Conservation (phyloP, 2,888 invertebrate species). For the Girardia tigrina region DNA sequence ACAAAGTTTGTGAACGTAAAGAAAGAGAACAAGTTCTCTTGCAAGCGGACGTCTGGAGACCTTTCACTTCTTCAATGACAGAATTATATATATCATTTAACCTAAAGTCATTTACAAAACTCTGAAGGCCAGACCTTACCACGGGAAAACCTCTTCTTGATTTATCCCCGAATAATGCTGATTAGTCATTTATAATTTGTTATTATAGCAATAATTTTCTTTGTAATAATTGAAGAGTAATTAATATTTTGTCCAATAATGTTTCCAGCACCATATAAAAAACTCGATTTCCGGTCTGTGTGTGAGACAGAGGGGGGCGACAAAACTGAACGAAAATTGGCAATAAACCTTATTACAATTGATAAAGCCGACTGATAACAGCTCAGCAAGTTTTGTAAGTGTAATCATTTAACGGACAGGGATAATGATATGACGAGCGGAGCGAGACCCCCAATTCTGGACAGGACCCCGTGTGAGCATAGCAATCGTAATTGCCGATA, state of each 20-base stretch:
- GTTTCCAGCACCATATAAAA: not conserved
- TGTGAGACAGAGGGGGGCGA: too few relatives aligned
- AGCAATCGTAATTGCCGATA: conserved; percentile 15
- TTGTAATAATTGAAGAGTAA: not conserved
- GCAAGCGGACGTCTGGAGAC: too few relatives aligned
- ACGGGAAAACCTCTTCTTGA: too few relatives aligned
- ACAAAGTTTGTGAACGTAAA: too few relatives aligned
- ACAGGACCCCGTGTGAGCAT: conserved; percentile 17
- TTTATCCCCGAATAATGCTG: not conserved
- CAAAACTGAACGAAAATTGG: not conserved
- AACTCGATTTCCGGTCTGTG: conserved; percentile 12
- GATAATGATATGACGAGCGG: not conserved
- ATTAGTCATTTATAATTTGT: not conserved
- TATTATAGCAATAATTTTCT: not conserved
- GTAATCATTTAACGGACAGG: conserved; percentile 7
- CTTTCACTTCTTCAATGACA: too few relatives aligned
- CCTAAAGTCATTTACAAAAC: too few relatives aligned
- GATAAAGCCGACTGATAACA: conserved; percentile 13
- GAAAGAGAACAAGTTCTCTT: too few relatives aligned
- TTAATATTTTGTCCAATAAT: not conserved
- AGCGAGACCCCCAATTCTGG: conserved; percentile 11
- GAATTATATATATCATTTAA: too few relatives aligned
- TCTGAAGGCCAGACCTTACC: too few relatives aligned
- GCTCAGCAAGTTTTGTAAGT: not conserved
- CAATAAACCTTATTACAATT: not conserved